phyloP scores from a whole-genome alignment of 2,888 invertebrate species.

The Anarsia innoxiella region DNA sequence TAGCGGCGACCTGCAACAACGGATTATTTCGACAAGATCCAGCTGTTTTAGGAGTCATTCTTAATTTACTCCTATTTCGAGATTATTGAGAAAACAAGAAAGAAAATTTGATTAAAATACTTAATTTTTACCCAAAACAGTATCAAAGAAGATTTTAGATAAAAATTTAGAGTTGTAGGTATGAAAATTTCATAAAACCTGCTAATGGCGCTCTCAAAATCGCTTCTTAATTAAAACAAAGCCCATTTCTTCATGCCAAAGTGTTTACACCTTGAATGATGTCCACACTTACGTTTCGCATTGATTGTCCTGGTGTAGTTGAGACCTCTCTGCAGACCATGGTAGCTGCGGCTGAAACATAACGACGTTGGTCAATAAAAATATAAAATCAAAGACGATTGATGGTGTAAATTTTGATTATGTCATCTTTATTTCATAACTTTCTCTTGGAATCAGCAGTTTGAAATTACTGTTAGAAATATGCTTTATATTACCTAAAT shows the following conservation, averaged over 20 bases:
- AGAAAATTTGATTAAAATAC: no score
- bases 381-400: not conserved
- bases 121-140: no score
- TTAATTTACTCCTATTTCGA: no score
- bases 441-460: not conserved
- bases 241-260: not conserved
- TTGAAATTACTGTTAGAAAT: no score
- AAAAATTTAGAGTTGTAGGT: no score
- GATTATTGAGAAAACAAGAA: no score
- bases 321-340: constrained; percentile 45
- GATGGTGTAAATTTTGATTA: not conserved
- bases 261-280: not conserved
- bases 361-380: not conserved
- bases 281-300: constrained; percentile 34
- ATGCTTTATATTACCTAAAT: not conserved
- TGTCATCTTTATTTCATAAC: not conserved
- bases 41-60: no score
- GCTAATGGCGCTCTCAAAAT: not conserved
- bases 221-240: not conserved
- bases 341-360: constrained; percentile 34
- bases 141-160: no score
- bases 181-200: no score
- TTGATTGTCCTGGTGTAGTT: constrained; percentile 28
- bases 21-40: no score
- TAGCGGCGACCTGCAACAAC: constrained; percentile 47